Evolutionary conservation across 2,113 vertebrate genomes (phyloP).

Genomic region (Tachuris rubrigastra): DNA sequence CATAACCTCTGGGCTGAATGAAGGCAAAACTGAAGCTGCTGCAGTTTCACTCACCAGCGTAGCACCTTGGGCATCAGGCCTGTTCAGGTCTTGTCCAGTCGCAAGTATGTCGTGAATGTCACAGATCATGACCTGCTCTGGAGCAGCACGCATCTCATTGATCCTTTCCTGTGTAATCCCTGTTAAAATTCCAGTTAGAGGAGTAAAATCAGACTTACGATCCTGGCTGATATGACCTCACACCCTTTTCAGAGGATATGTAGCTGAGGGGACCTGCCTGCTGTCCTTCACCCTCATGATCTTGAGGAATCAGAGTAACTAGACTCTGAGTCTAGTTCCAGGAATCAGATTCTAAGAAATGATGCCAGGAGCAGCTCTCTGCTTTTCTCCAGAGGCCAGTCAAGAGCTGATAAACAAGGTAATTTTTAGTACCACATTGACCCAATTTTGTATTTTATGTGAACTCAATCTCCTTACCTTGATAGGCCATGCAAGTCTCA

Average conservation of each 20-base stretch:
- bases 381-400: background rate
- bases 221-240: background rate
- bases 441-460: background rate
- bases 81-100: constrained; percentile 86
- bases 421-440: constrained; percentile 1
- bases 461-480: constrained; percentile 77
- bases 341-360: background rate
- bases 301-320: background rate
- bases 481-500: constrained; percentile 95
- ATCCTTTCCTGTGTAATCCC: constrained; percentile 98
- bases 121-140: constrained; percentile 88
- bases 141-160: constrained; percentile 90
- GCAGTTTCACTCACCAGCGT: constrained; percentile 84
- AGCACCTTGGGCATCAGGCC: constrained; percentile 88
- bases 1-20: background rate
- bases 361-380: background rate
- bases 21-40: background rate
- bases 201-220: background rate
- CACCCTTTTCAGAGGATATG: background rate
- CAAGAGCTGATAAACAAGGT: background rate
- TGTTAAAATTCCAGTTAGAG: constrained; percentile 56
- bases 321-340: background rate
- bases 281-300: background rate
- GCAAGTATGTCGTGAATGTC: constrained; percentile 89
- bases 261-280: background rate